Base-by-base conservation (phyloP, 1,140 invertebrate genomes). In the Atta cephalotes region DNA sequence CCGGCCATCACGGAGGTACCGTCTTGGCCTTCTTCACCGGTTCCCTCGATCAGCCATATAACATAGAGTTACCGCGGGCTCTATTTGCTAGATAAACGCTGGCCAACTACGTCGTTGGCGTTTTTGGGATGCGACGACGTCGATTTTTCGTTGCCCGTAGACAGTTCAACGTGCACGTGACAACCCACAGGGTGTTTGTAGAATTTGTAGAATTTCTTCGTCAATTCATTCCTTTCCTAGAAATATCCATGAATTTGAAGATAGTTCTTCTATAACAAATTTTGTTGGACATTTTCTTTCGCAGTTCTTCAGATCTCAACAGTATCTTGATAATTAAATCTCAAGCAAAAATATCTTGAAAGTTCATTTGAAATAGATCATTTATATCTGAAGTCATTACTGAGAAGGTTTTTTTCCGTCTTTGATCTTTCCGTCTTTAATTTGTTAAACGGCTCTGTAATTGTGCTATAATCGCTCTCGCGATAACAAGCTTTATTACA, bases 31-130 rank as follows among this genome's bases (percentile, higher is more conserved):
- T 56, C 80, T 3, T n/a, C n/a, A 25, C 39, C 60, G 39, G 39
- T 63, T 31, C n/a, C 16, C 51, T 21, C 65, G 35, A 71, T 65
- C 53, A 39, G 66, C 78, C 5, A 65, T 71, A 71, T 82, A 72
- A 63, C 85, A n/a, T 21, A 53, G 65, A 80, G 53, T 86, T 80
- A 72, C 18, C 66, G 66, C 66, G 66, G 56, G 66, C 78, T 58
- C 66, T 25, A 49, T 66, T 80, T 14, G 25, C 35, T 10, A 21
- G 82, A 45, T 45, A 77, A 21, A 21, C 21, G 21, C 21, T 16
- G 51, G 21, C 39, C 77, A 53, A 35, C 12, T n/a, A 45, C 31
- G 60, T 70, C 78, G 62, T 60, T 35, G 25, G 18, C 18, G 21
- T 82, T 72, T 62, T 72, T 25, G 25, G 68, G 53, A 78, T 81